Evolutionary conservation across 2,113 vertebrate species (phyloP).

Genomic region (Uria aalge): DNA sequence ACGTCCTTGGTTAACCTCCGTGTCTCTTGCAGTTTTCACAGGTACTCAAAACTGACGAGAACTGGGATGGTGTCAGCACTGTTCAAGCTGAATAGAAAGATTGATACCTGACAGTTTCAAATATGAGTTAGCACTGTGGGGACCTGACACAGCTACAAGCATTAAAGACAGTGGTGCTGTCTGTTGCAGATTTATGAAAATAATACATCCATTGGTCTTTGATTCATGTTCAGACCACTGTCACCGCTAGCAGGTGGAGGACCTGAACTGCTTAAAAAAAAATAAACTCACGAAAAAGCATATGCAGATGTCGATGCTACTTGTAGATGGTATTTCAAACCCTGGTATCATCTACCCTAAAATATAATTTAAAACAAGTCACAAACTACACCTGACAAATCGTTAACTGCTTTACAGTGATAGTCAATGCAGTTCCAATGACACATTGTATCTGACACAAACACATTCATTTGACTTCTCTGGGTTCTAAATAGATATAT

Average conservation of each 20-base stretch:
- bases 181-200: not conserved
- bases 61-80: not conserved
- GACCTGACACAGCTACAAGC: not conserved
- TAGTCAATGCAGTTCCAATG: not conserved
- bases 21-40: not conserved
- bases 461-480: not conserved
- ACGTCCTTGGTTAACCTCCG: not conserved
- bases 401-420: not conserved
- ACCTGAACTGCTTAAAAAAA: not conserved
- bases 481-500: not conserved
- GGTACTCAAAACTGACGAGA: not conserved
- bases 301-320: not conserved
- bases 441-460: not conserved
- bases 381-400: not conserved
- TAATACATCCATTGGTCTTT: not conserved
- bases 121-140: not conserved
- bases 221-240: not conserved
- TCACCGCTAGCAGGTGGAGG: not conserved
- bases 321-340: not conserved
- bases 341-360: not conserved
- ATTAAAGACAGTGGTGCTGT: not conserved
- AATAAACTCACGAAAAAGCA: not conserved
- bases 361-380: not conserved
- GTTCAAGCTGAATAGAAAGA: not conserved
- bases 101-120: not conserved